Evolutionary conservation across 2,113 vertebrate species (phyloP), one percentile per base, ranked within the genome.

Genomic region (Stegastes partitus): DNA sequence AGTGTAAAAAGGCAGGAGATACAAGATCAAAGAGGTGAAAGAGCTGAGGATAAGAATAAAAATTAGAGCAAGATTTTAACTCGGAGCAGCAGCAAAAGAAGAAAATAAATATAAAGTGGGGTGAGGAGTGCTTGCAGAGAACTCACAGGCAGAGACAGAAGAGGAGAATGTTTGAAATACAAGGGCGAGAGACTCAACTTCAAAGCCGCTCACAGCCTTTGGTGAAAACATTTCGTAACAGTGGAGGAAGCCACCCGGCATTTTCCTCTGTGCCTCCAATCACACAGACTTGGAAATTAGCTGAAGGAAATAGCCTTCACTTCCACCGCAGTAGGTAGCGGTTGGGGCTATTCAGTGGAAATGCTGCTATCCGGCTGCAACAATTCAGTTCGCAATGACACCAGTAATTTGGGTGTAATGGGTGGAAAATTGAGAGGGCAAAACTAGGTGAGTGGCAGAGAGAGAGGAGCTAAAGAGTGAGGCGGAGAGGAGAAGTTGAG

Each of bases 261-360:
- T 81, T 82, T 81, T 83, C 81, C 76, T 87, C 78, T 73, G 67
- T 37, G 84, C 75, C 81, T 84, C 54, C 80, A 88, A 90, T 91
- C 86, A 91, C 81, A 91, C 79, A 89, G 87, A 92, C 88, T 92
- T 42, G 71, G 68, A 89, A 89, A 92, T 89, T 73, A 92, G 86
- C 87, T 77, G 69, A 86, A 83, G 89, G 86, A 90, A 88, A 84
- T 64, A 71, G 82, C 85, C 76, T 82, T 82, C 67, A 68, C 87
- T 84, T 86, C 76, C 76, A 75, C 79, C 37, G 68, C 49, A 64
- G 57, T 45, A 51, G 71, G 80, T 50, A 68, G 76, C 5, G 22
- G 73, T 64, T 15, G 47, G 21, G 71, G 67, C 86, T 67, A 44
- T 75, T 82, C 65, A 44, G 74, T 23, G 61, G 61, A 86, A 87